Percentiles rank a stretch among this genome's conserved stretches.
Conservation (phyloP, 2,888 invertebrate species). For the Ceriagrion tenellum region DNA sequence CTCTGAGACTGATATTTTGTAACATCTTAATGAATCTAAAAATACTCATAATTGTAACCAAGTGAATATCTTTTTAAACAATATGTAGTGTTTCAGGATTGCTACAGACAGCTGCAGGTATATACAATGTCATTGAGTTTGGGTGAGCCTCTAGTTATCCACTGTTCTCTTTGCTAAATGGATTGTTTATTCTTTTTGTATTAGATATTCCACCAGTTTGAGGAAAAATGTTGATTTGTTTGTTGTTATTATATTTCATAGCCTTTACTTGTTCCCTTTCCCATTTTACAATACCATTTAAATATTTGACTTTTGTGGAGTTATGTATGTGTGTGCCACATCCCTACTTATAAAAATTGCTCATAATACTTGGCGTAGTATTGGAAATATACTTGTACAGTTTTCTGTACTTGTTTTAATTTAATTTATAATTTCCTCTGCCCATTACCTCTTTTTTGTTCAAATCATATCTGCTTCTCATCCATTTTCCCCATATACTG, state of each 20-base stretch:
- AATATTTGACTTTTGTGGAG: constrained; percentile 65
- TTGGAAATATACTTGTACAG: constrained; percentile 66
- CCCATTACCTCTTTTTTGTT: constrained; percentile 39
- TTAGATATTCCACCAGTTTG: constrained; percentile 67
- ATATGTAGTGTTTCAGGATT: constrained; percentile 49
- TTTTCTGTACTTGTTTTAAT: constrained; percentile 54
- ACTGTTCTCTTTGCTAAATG: constrained; percentile 59
- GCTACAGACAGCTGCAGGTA: constrained; percentile 49
- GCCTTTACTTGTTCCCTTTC: constrained; percentile 45
- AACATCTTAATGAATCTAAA: constrained; percentile 56
- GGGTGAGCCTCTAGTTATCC: constrained; percentile 49
- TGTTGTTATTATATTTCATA: constrained; percentile 66
- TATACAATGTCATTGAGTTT: constrained; percentile 48
- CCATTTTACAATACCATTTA: constrained; percentile 55
- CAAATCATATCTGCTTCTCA: constrained; percentile 38
- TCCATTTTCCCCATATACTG: background rate
- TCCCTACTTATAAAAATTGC: constrained; percentile 39
- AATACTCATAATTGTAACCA: constrained; percentile 58
- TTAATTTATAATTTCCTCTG: constrained; percentile 57
- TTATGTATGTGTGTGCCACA: constrained; percentile 59
- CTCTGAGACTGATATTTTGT: constrained; percentile 65
- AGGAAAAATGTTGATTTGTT: constrained; percentile 65
- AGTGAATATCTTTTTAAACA: constrained; percentile 41
- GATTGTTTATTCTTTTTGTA: constrained; percentile 65
- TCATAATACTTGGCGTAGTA: constrained; percentile 43